A percentile compares a stretch with the other conserved stretches of the same genome.
Evolutionary conservation across 1,140 invertebrate genomes (phyloP).

Genomic region (Potamilus streckersoni): DNA sequence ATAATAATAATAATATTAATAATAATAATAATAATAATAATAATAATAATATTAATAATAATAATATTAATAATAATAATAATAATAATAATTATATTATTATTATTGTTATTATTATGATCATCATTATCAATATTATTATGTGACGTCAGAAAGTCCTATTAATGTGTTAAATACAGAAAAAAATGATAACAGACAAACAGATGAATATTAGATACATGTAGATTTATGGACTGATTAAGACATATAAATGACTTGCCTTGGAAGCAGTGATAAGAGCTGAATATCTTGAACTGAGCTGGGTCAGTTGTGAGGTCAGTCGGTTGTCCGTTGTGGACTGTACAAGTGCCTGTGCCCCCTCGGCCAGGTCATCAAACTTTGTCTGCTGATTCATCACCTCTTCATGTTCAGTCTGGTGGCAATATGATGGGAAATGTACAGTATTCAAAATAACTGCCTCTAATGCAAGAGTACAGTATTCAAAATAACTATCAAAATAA

Average conservation of each 20-base stretch:
- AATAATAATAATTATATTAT: too few species aligned
- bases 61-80: too few species aligned
- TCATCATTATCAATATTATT: too few species aligned
- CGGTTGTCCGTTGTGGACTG: slow-evolving; percentile 78
- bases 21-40: too few species aligned
- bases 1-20: too few species aligned
- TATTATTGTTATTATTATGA: too few species aligned
- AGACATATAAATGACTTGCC: slow-evolving; percentile 36
- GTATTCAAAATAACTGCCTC: not conserved
- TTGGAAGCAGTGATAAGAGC: slow-evolving; percentile 89
- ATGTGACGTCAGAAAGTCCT: too few species aligned
- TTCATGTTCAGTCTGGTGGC: slow-evolving; percentile 50
- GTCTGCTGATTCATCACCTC: slow-evolving; percentile 56
- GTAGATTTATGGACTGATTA: not conserved
- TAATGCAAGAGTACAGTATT: not conserved
- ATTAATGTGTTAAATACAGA: too few species aligned
- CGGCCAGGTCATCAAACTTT: slow-evolving; percentile 60
- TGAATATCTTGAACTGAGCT: slow-evolving; percentile 91
- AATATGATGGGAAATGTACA: not conserved
- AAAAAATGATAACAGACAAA: not conserved
- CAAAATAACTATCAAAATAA: not conserved
- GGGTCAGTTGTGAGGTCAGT: slow-evolving; percentile 89
- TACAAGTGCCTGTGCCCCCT: slow-evolving; percentile 58
- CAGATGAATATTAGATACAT: not conserved
- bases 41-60: too few species aligned